phyloP scores from a whole-genome alignment of 2,113 vertebrate genomes.

The Grammomys dolichurus region DNA sequence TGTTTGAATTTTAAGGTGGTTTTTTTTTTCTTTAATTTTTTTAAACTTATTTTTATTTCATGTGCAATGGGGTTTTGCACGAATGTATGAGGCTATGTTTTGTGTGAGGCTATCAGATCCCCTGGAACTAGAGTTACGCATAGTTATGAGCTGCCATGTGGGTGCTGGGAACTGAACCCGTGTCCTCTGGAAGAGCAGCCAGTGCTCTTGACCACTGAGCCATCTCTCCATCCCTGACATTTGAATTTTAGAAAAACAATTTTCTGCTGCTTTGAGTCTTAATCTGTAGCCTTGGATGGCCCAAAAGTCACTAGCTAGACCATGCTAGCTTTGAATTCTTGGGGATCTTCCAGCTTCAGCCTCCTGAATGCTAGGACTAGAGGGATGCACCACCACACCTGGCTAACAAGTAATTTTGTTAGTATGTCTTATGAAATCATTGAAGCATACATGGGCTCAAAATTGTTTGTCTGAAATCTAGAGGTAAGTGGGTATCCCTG shows the following conservation, averaged over 20 bases:
- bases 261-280: background rate
- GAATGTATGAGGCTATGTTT: too few relatives aligned
- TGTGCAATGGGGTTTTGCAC: background rate
- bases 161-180: background rate
- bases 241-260: constrained; percentile 22
- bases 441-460: background rate
- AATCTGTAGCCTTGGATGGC: background rate
- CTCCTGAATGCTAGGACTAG: background rate
- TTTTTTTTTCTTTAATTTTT: background rate
- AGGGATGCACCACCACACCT: background rate
- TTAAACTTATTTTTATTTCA: background rate
- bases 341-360: background rate
- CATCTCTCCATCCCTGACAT: background rate
- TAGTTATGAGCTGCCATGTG: background rate
- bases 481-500: background rate
- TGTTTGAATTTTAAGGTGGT: background rate
- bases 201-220: background rate
- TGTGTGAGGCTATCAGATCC: background rate
- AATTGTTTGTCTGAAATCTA: constrained; percentile 28
- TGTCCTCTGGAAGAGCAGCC: background rate
- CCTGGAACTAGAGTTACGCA: background rate
- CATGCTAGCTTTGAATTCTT: background rate
- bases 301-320: background rate
- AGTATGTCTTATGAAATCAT: background rate
- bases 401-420: background rate